Evolutionary conservation across 1,140 invertebrate species (phyloP).

Genomic region (Drosophila tristis): DNA sequence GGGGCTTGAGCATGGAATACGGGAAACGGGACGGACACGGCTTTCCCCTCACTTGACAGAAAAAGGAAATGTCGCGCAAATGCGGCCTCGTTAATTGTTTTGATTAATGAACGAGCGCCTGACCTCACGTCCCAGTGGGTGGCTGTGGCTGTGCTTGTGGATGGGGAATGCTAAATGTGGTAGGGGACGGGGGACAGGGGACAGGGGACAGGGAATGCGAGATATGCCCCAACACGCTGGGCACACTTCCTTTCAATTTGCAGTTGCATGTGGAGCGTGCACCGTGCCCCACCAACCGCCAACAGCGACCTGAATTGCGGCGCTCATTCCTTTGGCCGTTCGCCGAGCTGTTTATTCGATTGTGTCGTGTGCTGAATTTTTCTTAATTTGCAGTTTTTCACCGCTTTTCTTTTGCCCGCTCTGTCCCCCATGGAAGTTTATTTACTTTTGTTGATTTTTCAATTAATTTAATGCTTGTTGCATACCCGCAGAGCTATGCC

Average conservation of each 20-base stretch:
- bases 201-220: neutral
- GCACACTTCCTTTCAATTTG: conserved; percentile 58
- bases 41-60: conserved; percentile 53
- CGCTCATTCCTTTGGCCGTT: conserved; percentile 20
- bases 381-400: conserved; percentile 72
- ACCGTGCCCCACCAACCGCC: neutral
- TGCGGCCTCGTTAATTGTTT: conserved; percentile 81
- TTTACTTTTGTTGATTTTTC: conserved; percentile 77
- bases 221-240: conserved; percentile 24
- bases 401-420: conserved; percentile 9
- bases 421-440: conserved; percentile 29
- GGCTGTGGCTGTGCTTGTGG: neutral
- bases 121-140: conserved; percentile 63
- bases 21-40: no score
- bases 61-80: conserved; percentile 77
- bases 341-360: conserved; percentile 69
- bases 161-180: neutral
- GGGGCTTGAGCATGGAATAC: conserved; percentile 2
- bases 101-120: conserved; percentile 77
- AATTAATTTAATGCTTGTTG: conserved; percentile 81
- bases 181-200: no score
- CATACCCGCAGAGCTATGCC: conserved; percentile 42
- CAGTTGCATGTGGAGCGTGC: conserved; percentile 61
- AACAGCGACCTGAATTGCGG: conserved; percentile 9
- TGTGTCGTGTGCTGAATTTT: conserved; percentile 77